Conservation (phyloP, 2,888 invertebrate genomes). For the Bellardia pandia region DNA sequence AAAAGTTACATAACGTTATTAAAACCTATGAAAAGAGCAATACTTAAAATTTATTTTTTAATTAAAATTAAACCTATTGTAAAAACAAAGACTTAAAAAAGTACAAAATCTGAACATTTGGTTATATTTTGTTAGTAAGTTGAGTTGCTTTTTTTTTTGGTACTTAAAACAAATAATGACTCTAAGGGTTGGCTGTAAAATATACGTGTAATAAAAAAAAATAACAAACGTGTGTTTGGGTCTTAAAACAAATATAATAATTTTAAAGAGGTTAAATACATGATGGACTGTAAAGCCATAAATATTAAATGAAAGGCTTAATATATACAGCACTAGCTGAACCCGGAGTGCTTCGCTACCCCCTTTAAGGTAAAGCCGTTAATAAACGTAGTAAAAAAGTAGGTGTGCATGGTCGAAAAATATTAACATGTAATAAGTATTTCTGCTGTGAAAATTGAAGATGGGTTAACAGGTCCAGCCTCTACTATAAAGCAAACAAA, state of each 20-base stretch:
- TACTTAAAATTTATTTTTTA: constrained; percentile 55
- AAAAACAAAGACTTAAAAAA: constrained; percentile 35
- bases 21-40: constrained; percentile 44
- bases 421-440: too few species aligned
- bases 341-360: too few species aligned
- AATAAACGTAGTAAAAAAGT: too few species aligned
- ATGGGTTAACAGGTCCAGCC: too few species aligned
- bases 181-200: neutral
- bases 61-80: constrained; percentile 66
- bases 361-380: too few species aligned
- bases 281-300: neutral
- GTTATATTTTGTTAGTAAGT: constrained; percentile 8
- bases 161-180: constrained; percentile 41
- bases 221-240: constrained; percentile 1
- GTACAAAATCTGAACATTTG: constrained; percentile 1
- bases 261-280: constrained; percentile 25
- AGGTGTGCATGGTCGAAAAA: too few species aligned
- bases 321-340: neutral
- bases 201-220: neutral
- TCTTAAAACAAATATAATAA: neutral
- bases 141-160: neutral
- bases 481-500: too few species aligned
- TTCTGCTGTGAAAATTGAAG: too few species aligned
- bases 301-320: neutral
- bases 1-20: constrained; percentile 32